Evolutionary conservation across 2,888 invertebrate species (phyloP), one percentile per base, ranked within the genome.

Genomic region (Diaperis boleti): DNA sequence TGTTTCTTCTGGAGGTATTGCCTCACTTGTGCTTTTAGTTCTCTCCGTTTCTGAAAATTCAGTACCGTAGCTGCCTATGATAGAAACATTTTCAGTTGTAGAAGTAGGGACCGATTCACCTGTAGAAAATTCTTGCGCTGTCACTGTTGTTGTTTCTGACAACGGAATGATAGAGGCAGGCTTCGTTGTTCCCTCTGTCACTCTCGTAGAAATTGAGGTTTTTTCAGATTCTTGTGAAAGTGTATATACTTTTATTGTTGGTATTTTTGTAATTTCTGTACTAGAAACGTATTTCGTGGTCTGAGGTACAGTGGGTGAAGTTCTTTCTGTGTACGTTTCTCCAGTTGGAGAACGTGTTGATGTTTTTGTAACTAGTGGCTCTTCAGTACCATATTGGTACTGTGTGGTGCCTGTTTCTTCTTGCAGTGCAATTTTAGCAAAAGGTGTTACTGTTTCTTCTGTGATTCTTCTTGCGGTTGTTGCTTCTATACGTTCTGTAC

Each of bases 371-470:
- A 26, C n/a, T 14, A 2, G 15, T 35, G 14, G 14, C 14, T n/a
- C n/a, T 15, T 29, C 31, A 15, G 10, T 10, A 26, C 35, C 18
- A 35, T n/a, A n/a, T n/a, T n/a, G n/a, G n/a, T n/a, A n/a, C n/a
- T n/a, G n/a, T n/a, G n/a, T n/a, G n/a, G n/a, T n/a, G n/a, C n/a
- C n/a, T n/a, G 35, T 7, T 17, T 3, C n/a, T 31, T 31, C 10
- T 31, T 5, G 31, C n/a, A 31, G n/a, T 8, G 3, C 33, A n/a
- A 13, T 10, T 5, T 11, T 17, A 29, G 44, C 7, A 11, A 44
- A 15, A 44, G 42, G 22, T 33, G 37, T 13, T 63, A 39, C 52
- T 8, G n/a, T 57, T 42, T 44, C 41, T 13, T 1, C 37, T 13
- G 37, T 37, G 13, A 2, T 37, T 13, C 37, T 37, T 37, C 3